These are phyloP conservation scores for Hypercompe scribonia DNA, from an alignment of 2,888 invertebrate species.

Conservation along the genomic window DNA sequence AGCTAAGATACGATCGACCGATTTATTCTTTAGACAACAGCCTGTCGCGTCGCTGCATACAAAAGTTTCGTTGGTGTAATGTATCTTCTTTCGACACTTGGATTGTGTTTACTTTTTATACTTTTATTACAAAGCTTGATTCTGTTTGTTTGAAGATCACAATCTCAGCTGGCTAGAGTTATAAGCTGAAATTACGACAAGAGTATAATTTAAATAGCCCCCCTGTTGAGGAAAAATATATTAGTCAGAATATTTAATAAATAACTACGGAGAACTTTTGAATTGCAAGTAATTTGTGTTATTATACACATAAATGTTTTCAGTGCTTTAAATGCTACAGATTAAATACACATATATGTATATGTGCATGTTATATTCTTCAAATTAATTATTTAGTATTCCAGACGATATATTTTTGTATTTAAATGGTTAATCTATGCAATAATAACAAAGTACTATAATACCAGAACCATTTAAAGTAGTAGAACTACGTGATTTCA, in stretches of 20 bases:
- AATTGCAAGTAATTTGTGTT: too few relatives aligned
- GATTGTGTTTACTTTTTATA: neutral
- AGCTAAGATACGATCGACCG: conserved; percentile 62
- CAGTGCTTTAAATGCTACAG: too few relatives aligned
- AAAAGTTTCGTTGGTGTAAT: conserved; percentile 53
- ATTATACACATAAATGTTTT: too few relatives aligned
- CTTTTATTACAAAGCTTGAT: neutral
- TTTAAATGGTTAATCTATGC: too few relatives aligned
- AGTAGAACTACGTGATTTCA: too few relatives aligned
- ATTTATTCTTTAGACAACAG: conserved; percentile 41
- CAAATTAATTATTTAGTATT: too few relatives aligned
- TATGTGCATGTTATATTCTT: too few relatives aligned
- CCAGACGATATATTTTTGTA: too few relatives aligned
- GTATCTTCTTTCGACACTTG: conserved; percentile 2
- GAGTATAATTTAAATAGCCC: neutral
- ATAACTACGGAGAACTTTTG: too few relatives aligned
- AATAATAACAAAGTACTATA: too few relatives aligned
- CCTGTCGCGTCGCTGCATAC: conserved; percentile 47
- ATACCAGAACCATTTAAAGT: too few relatives aligned
- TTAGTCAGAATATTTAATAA: neutral
- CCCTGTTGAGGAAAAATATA: neutral
- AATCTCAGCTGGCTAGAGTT: neutral
- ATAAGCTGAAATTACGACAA: neutral
- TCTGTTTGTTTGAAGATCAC: neutral
- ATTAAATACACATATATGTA: too few relatives aligned